Evolutionary conservation across 2,113 vertebrate species (phyloP).

Genomic region (Tiliqua scincoides): DNA sequence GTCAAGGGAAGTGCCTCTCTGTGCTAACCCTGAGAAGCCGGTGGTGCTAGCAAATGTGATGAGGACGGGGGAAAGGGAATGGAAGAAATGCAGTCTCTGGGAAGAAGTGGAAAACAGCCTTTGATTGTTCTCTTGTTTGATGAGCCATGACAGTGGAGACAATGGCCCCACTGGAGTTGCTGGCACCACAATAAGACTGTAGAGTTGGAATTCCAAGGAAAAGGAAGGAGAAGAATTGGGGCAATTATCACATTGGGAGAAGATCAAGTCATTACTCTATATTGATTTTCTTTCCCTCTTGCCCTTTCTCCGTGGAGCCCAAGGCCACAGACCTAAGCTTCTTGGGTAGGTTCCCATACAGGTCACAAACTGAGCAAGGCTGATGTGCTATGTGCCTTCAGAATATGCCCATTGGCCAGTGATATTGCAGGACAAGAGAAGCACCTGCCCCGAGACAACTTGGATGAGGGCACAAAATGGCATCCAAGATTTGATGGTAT

Average conservation of each 20-base stretch:
- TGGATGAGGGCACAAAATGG: no score
- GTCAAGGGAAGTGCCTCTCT: slow-evolving; percentile 12
- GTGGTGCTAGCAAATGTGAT: not conserved
- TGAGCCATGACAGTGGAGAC: slow-evolving; percentile 33
- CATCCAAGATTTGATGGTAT: no score
- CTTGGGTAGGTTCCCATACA: not conserved
- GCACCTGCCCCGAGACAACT: no score
- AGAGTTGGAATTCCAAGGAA: slow-evolving; percentile 23
- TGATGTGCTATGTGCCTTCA: not conserved
- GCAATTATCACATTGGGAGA: slow-evolving; percentile 11
- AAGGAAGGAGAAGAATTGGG: not conserved
- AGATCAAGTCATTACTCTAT: not conserved
- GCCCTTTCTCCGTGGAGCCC: not conserved
- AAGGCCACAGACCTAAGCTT: not conserved
- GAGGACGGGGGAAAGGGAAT: not conserved
- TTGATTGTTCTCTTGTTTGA: slow-evolving; percentile 34
- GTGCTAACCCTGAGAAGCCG: rapidly evolving
- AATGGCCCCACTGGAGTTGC: slow-evolving; percentile 43
- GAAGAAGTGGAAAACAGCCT: slow-evolving; percentile 49
- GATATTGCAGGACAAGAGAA: not conserved
- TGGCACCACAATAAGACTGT: not conserved
- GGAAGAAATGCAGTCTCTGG: not conserved
- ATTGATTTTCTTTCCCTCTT: not conserved
- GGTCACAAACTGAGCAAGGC: not conserved
- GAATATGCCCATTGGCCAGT: not conserved